A percentile compares a stretch with the other conserved stretches of the same genome.
Conservation (phyloP, 1,140 invertebrate species). For the Pemphigus obesinymphae region DNA sequence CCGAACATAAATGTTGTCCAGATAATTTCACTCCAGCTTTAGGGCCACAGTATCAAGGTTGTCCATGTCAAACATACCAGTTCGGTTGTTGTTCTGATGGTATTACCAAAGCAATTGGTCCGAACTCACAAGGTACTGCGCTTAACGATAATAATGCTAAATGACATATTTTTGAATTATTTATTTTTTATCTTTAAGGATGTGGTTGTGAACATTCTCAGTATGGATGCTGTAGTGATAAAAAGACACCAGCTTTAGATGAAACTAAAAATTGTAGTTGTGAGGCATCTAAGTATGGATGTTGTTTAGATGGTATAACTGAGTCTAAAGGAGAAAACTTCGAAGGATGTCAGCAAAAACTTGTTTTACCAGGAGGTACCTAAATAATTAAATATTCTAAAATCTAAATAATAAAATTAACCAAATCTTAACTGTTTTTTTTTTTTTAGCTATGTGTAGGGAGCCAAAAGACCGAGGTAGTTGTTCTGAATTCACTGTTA, state of each 20-base stretch:
- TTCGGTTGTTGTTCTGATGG: slow-evolving; percentile 87
- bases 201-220: slow-evolving; percentile 76
- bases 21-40: slow-evolving; percentile 72
- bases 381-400: not conserved
- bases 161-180: not conserved
- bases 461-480: slow-evolving; percentile 70
- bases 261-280: slow-evolving; percentile 70
- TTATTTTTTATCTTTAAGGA: slow-evolving; percentile 52
- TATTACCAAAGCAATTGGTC: slow-evolving; percentile 72
- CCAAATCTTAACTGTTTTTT: no score
- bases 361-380: slow-evolving; percentile 60
- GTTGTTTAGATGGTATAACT: slow-evolving; percentile 76
- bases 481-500: slow-evolving; percentile 77
- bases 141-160: no score
- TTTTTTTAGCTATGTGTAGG: slow-evolving; percentile 63
- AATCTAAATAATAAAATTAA: not conserved
- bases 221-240: slow-evolving; percentile 85
- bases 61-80: slow-evolving; percentile 52
- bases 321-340: slow-evolving; percentile 77
- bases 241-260: slow-evolving; percentile 66
- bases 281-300: slow-evolving; percentile 72
- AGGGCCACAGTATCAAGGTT: slow-evolving; percentile 79
- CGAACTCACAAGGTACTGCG: slow-evolving; percentile 71
- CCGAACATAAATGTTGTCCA: slow-evolving; percentile 79
- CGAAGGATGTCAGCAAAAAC: slow-evolving; percentile 70